phyloP scores from a whole-genome alignment of 2,113 vertebrate genomes.

The Oplegnathus fasciatus region DNA sequence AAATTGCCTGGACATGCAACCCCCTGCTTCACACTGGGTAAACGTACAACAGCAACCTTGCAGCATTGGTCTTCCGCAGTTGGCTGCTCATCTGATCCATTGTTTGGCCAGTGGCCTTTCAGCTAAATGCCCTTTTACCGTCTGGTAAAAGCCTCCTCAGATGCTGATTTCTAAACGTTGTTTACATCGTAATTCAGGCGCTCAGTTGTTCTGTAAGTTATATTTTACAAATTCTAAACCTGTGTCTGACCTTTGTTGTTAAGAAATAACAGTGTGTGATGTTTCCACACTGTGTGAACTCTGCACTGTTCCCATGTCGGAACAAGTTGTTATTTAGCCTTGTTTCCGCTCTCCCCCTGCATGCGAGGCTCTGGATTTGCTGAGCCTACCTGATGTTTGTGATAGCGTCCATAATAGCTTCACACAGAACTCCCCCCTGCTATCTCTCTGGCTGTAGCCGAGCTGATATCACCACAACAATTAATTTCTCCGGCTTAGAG shows the following conservation, averaged over 20 bases:
- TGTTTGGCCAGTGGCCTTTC: constrained; percentile 42
- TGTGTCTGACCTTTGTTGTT: constrained; percentile 50
- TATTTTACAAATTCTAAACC: constrained; percentile 45
- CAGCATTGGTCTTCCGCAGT: constrained; percentile 8
- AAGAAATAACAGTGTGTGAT: constrained; percentile 37
- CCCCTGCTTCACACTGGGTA: neutral
- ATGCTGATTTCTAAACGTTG: constrained; percentile 18
- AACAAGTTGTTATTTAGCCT: constrained; percentile 71
- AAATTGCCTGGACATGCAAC: neutral
- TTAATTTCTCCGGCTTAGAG: constrained; percentile 77
- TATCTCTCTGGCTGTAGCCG: constrained; percentile 72
- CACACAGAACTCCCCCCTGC: constrained; percentile 65
- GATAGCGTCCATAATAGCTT: constrained; percentile 80
- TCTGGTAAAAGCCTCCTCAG: constrained; percentile 24
- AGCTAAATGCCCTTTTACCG: constrained; percentile 36
- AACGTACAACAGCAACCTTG: constrained; percentile 2
- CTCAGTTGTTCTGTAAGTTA: constrained; percentile 26
- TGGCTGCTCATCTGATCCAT: constrained; percentile 30
- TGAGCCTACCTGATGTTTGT: constrained; percentile 76
- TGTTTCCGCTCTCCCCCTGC: constrained; percentile 40
- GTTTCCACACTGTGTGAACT: constrained; percentile 46
- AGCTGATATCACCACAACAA: constrained; percentile 80
- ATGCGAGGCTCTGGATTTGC: constrained; percentile 70
- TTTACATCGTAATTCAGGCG: constrained; percentile 39
- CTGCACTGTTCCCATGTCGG: constrained; percentile 50